Evolutionary conservation across 1,140 invertebrate genomes (phyloP).

Genomic region (Monochamus saltuarius): DNA sequence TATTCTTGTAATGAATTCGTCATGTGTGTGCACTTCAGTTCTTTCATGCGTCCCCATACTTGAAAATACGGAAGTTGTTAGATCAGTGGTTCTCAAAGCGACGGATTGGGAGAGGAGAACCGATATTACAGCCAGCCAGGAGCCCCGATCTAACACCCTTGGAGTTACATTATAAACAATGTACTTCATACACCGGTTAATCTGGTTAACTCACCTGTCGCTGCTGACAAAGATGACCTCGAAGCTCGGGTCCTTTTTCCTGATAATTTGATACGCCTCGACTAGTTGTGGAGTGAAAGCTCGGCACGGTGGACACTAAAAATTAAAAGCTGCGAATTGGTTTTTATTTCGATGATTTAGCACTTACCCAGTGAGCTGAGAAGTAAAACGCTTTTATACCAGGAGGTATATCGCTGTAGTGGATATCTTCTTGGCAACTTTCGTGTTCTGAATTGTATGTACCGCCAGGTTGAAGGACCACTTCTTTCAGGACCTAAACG

Average conservation of each 20-base stretch:
- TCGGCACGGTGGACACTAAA: slow-evolving; percentile 76
- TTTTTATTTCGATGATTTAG: background rate
- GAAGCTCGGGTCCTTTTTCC: slow-evolving; percentile 68
- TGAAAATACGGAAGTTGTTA: too few species aligned
- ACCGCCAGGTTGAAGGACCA: slow-evolving; percentile 61
- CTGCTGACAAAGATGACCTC: slow-evolving; percentile 82
- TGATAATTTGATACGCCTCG: slow-evolving; percentile 68
- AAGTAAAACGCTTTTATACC: slow-evolving; percentile 77
- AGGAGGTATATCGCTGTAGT: slow-evolving; percentile 60
- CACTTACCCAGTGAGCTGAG: slow-evolving; percentile 77
- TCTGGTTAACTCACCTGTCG: slow-evolving; percentile 63
- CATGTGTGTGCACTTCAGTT: too few species aligned
- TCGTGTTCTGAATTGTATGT: slow-evolving; percentile 48
- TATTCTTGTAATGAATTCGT: too few species aligned
- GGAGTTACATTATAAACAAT: too few species aligned
- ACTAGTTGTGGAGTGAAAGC: slow-evolving; percentile 76
- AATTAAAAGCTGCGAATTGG: background rate
- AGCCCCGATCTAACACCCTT: too few species aligned
- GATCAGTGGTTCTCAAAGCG: too few species aligned
- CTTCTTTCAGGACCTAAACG: slow-evolving; percentile 58
- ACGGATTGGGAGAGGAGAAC: too few species aligned
- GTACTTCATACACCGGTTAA: too few species aligned
- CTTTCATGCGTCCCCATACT: too few species aligned
- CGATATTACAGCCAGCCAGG: too few species aligned
- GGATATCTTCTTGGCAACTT: slow-evolving; percentile 52